These are phyloP conservation scores for Isichthys henryi DNA, from an alignment of 2,113 vertebrate genomes.

Conservation along the genomic window DNA sequence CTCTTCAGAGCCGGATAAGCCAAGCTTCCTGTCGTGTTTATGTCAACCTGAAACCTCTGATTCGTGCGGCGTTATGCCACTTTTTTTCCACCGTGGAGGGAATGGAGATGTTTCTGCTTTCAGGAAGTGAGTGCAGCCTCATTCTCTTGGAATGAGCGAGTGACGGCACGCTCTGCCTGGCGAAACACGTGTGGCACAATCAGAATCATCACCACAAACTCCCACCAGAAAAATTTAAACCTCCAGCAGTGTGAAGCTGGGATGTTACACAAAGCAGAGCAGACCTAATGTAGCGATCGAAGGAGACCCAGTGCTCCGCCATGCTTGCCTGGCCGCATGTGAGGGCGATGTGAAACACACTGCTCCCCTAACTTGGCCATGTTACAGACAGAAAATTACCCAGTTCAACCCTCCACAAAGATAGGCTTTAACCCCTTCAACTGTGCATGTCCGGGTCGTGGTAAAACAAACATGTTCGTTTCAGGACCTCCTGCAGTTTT, in stretches of 20 bases:
- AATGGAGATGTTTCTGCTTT: not conserved
- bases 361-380: not conserved
- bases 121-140: not conserved
- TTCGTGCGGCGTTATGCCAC: not conserved
- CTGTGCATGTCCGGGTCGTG: not conserved
- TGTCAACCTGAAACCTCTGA: not conserved
- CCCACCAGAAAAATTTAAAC: not conserved
- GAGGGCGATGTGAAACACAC: not conserved
- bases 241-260: not conserved
- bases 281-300: not conserved
- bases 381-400: not conserved
- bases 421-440: not conserved
- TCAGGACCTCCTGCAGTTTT: not conserved
- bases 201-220: too few species aligned
- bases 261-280: not conserved
- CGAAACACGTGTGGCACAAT: not conserved
- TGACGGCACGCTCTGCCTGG: not conserved
- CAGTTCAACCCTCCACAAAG: not conserved
- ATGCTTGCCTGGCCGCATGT: not conserved
- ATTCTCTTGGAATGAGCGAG: not conserved
- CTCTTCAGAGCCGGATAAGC: not conserved
- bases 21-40: not conserved
- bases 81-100: not conserved
- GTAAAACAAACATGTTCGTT: not conserved
- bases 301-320: not conserved